These are phyloP conservation scores for Mesorhabditis belari DNA, from an alignment of 2,888 invertebrate genomes.

Conservation along the genomic window DNA sequence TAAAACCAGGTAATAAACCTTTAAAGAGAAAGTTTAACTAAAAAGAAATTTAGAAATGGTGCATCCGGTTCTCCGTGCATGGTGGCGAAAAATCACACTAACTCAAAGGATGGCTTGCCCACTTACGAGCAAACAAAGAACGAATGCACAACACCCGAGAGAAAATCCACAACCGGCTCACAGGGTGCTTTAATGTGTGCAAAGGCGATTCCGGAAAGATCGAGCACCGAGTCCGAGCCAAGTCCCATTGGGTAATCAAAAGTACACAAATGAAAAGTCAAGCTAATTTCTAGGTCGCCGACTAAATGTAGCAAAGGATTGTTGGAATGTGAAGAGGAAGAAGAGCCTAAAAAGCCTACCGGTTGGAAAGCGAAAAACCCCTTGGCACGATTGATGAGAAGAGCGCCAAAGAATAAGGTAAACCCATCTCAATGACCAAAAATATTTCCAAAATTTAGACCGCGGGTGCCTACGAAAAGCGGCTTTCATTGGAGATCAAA, in stretches of 20 bases:
- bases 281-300: not conserved
- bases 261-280: not conserved
- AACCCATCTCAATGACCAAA: constrained; percentile 11
- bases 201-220: not conserved
- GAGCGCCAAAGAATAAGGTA: constrained; percentile 26
- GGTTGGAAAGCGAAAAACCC: constrained; percentile 5
- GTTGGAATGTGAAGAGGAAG: not conserved
- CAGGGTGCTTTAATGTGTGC: not conserved
- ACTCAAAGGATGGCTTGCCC: not conserved
- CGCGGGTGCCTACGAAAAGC: constrained; percentile 49
- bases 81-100: not conserved
- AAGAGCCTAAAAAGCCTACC: not conserved
- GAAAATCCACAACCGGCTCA: not conserved
- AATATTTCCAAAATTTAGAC: constrained; percentile 26
- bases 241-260: not conserved
- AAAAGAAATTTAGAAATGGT: constrained; percentile 5
- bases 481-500: constrained; percentile 50
- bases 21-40: not conserved
- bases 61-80: not conserved
- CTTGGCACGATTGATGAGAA: constrained; percentile 14
- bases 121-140: not conserved
- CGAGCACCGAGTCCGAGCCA: not conserved
- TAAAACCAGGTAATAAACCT: not conserved
- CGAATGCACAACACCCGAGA: not conserved
- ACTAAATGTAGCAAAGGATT: not conserved